Evolutionary conservation across 2,797 vertebrate genomes (phyloP).

Genomic region (Enteromius argenteus): DNA sequence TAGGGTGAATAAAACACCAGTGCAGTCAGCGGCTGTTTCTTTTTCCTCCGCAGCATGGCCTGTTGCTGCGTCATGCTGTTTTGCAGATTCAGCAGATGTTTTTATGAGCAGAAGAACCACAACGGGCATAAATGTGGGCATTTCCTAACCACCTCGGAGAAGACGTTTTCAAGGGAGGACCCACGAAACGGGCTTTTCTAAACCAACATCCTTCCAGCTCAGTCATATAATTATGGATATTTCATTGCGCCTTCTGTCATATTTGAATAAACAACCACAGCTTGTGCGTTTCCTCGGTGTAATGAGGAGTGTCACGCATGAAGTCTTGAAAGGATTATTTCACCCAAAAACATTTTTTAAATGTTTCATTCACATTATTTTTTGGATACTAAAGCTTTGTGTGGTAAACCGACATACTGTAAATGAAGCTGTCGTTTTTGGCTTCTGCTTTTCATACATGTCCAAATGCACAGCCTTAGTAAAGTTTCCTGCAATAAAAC

Average conservation of each 20-base stretch:
- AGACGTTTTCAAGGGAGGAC: slow-evolving; percentile 9
- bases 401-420: background rate
- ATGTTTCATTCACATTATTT: background rate
- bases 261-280: slow-evolving; percentile 8
- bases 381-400: background rate
- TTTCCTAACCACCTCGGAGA: slow-evolving; percentile 52
- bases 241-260: background rate
- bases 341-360: background rate
- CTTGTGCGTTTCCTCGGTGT: background rate
- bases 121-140: slow-evolving; percentile 48
- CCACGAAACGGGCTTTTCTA: slow-evolving; percentile 23
- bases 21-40: slow-evolving; percentile 51
- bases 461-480: background rate
- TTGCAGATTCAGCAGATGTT: slow-evolving; percentile 61
- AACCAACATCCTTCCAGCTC: slow-evolving; percentile 33
- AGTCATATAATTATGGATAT: slow-evolving; percentile 22
- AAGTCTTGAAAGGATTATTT: background rate
- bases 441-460: background rate
- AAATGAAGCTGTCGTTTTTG: background rate
- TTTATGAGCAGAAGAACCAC: slow-evolving; percentile 62
- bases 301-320: background rate
- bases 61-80: slow-evolving; percentile 64
- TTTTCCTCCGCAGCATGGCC: slow-evolving; percentile 24
- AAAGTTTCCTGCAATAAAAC: background rate
- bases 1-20: slow-evolving; percentile 61